phyloP scores from a whole-genome alignment of 2,113 vertebrate genomes.

The Spilogale gracilis region DNA sequence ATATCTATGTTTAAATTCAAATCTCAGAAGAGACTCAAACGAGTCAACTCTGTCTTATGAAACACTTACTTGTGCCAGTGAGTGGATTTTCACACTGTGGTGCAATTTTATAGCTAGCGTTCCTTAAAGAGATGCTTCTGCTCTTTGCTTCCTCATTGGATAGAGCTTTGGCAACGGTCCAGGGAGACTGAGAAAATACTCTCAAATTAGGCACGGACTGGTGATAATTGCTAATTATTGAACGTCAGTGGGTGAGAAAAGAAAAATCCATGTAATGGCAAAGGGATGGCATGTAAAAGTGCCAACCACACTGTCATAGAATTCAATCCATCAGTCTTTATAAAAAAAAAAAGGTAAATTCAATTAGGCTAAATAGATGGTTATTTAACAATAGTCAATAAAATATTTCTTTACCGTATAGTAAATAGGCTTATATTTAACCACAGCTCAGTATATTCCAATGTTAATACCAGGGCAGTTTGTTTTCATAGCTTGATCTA shows the following conservation, averaged over 20 bases:
- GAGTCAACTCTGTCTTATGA: constrained; percentile 19
- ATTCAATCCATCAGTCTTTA: constrained; percentile 76
- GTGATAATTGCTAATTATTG: constrained; percentile 82
- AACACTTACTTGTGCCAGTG: constrained; percentile 46
- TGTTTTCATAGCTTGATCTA: constrained; percentile 88
- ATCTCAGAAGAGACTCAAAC: constrained; percentile 60
- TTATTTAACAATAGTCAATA: constrained; percentile 87
- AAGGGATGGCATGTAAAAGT: constrained; percentile 66
- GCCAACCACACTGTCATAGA: constrained; percentile 62
- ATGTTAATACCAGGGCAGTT: constrained; percentile 83
- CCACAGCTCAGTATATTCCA: constrained; percentile 85
- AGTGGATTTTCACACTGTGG: constrained; percentile 67
- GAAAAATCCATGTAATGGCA: constrained; percentile 65
- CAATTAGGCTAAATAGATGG: constrained; percentile 87
- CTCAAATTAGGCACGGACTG: constrained; percentile 75
- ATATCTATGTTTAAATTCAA: constrained; percentile 65
- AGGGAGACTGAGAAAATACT: constrained; percentile 78
- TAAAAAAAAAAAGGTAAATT: constrained; percentile 85
- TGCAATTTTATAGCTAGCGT: constrained; percentile 36
- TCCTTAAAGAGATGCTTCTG: constrained; percentile 67
- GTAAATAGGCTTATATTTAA: constrained; percentile 88
- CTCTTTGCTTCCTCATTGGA: constrained; percentile 61
- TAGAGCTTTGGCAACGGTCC: constrained; percentile 74
- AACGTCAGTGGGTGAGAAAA: constrained; percentile 73
- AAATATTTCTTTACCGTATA: constrained; percentile 84